Conservation (phyloP, 2,888 invertebrate genomes). For the Cryptosula pallasiana region DNA sequence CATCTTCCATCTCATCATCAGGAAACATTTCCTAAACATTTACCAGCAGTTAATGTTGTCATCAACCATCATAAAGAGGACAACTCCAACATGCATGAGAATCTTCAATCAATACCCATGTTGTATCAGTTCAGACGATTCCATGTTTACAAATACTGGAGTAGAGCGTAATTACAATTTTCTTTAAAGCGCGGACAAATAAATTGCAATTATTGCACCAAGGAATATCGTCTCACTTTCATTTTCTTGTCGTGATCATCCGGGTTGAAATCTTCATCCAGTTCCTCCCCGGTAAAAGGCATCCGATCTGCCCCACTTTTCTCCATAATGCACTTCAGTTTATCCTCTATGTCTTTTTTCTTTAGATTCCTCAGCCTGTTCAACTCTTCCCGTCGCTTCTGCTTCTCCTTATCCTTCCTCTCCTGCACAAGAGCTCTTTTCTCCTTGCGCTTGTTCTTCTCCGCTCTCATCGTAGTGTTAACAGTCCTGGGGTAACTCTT, state of each 20-base stretch:
- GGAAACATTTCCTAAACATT: conserved; percentile 68
- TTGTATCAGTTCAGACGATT: too few relatives aligned
- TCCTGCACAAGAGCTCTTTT: conserved; percentile 65
- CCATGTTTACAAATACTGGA: too few relatives aligned
- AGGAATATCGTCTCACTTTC: too few relatives aligned
- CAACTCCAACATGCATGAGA: too few relatives aligned
- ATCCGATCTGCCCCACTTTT: conserved; percentile 77
- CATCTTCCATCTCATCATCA: conserved; percentile 76
- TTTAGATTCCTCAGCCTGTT: conserved; percentile 79
- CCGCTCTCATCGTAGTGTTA: conserved; percentile 72
- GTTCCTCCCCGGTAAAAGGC: conserved; percentile 69
- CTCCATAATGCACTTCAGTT: conserved; percentile 76
- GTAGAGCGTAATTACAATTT: too few relatives aligned
- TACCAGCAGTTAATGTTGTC: too few relatives aligned
- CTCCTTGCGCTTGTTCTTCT: conserved; percentile 71
- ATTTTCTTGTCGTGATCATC: conserved; percentile 78
- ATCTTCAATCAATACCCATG: too few relatives aligned
- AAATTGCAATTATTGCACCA: too few relatives aligned
- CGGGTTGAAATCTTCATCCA: conserved; percentile 76
- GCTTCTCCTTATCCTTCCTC: conserved; percentile 57
- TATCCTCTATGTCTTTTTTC: conserved; percentile 81
- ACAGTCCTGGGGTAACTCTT: conserved; percentile 88
- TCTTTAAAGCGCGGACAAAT: too few relatives aligned
- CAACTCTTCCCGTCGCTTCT: conserved; percentile 78
- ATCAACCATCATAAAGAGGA: too few relatives aligned